These are phyloP conservation scores for Typhlichthys eigenmanni DNA, from an alignment of 2,797 vertebrate species.

Conservation along the genomic window DNA sequence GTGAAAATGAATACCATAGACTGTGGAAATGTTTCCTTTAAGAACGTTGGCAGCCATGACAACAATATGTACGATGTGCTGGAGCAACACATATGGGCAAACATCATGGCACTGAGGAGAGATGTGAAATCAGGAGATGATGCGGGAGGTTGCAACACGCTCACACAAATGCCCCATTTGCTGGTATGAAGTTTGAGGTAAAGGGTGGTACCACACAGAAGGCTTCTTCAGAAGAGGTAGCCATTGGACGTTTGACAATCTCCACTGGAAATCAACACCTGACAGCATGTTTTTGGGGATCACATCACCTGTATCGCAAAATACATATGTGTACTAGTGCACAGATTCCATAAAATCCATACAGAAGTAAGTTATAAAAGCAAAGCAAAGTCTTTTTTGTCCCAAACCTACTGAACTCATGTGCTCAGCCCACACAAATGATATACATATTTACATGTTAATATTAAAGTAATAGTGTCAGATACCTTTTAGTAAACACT, in stretches of 20 bases:
- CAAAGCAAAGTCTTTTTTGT: background rate
- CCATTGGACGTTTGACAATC: conserved; percentile 72
- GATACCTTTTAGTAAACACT: conserved; percentile 77
- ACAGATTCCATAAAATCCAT: background rate
- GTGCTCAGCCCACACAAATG: too few species aligned
- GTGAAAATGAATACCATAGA: conserved; percentile 74
- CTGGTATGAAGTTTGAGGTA: background rate
- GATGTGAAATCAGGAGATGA: background rate
- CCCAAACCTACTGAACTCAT: too few species aligned
- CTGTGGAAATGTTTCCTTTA: conserved; percentile 86
- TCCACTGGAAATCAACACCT: conserved; percentile 45
- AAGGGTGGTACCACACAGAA: conserved; percentile 79
- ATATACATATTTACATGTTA: too few species aligned
- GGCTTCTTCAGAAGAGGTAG: conserved; percentile 79
- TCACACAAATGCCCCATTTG: background rate
- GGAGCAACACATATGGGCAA: conserved; percentile 81
- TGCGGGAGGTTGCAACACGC: background rate
- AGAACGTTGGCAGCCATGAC: conserved; percentile 94
- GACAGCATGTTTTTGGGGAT: conserved; percentile 52
- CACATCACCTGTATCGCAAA: conserved; percentile 66
- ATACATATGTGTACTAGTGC: background rate
- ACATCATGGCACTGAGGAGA: conserved; percentile 81
- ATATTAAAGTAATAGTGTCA: background rate
- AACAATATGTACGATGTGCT: conserved; percentile 84
- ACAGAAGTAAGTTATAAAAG: background rate